phyloP scores from a whole-genome alignment of 2,113 vertebrate genomes.

The Pterocles orientalis region DNA sequence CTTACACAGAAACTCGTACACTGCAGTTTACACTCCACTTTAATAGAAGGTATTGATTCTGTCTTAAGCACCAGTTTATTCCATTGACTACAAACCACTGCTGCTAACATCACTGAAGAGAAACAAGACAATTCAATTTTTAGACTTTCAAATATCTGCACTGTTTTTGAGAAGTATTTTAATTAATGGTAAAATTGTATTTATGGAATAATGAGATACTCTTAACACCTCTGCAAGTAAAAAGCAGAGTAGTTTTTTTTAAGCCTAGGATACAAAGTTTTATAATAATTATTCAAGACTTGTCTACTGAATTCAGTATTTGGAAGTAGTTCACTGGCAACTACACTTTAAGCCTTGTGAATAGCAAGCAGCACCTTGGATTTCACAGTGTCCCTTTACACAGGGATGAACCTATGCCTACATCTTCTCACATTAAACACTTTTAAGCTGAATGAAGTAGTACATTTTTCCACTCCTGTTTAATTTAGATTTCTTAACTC shows the following conservation, averaged over 20 bases:
- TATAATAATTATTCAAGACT: neutral
- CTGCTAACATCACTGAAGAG: neutral
- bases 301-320: neutral
- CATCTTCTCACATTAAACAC: neutral
- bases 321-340: neutral
- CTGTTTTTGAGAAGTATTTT: neutral
- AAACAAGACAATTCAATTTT: neutral
- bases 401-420: neutral
- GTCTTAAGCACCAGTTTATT: neutral
- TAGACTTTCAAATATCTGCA: neutral
- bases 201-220: neutral
- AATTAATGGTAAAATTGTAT: neutral
- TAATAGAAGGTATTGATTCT: neutral
- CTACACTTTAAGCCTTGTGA: neutral
- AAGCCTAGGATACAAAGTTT: neutral
- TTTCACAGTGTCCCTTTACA: neutral
- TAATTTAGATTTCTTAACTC: neutral
- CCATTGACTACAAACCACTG: neutral
- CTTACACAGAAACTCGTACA: neutral
- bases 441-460: neutral
- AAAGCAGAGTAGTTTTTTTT: neutral
- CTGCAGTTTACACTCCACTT: neutral
- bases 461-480: neutral
- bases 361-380: neutral
- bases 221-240: neutral